Conservation (phyloP, 1,140 invertebrate genomes). For the Aphis gossypii region DNA sequence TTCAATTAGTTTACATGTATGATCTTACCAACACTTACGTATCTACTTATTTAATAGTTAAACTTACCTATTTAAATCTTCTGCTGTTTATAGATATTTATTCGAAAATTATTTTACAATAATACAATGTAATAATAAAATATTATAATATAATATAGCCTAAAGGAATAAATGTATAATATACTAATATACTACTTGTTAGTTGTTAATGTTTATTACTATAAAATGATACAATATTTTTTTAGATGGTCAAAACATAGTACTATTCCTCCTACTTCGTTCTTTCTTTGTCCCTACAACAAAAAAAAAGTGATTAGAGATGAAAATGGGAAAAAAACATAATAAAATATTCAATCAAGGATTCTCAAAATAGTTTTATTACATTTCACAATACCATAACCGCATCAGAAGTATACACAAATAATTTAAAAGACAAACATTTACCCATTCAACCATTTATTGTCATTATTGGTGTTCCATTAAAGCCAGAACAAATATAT, state of each 20-base stretch:
- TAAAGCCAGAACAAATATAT: background rate
- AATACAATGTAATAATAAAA: too few relatives aligned
- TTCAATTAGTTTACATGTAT: too few relatives aligned
- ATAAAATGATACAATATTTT: too few relatives aligned
- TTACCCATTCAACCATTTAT: background rate
- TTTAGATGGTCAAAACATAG: background rate
- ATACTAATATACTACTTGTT: too few relatives aligned
- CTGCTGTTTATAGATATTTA: too few relatives aligned
- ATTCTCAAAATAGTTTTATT: background rate
- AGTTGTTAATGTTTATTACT: too few relatives aligned
- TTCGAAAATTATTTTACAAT: too few relatives aligned
- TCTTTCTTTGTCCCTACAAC: background rate
- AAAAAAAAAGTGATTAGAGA: background rate
- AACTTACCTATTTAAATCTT: too few relatives aligned
- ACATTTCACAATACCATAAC: background rate
- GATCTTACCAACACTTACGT: too few relatives aligned
- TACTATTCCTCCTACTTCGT: background rate
- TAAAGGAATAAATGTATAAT: too few relatives aligned
- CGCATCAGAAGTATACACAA: background rate
- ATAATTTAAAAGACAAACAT: background rate
- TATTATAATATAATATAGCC: too few relatives aligned
- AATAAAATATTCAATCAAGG: background rate
- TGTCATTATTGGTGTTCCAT: background rate
- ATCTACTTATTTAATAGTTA: too few relatives aligned
- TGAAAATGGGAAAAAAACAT: background rate